A percentile compares a stretch with the other conserved stretches of the same genome.
phyloP scores from a whole-genome alignment of 2,888 invertebrate genomes.

The Pogonocherus hispidulus region DNA sequence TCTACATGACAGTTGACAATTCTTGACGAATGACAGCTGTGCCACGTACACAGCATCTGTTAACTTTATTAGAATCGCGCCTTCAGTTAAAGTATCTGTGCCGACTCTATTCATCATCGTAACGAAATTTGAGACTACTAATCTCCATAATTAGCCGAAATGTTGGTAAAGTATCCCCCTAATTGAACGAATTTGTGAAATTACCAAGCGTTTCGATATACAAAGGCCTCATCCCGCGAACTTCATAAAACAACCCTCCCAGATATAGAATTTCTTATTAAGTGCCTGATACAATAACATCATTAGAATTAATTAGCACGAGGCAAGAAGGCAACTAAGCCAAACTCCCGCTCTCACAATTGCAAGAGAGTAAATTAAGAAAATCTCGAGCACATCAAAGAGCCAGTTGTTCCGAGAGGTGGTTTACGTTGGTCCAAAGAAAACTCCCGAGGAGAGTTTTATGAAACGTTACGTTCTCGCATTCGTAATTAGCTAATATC shows the following conservation, averaged over 20 bases:
- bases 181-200: constrained; percentile 34
- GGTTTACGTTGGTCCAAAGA: not conserved
- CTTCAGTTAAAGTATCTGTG: too few relatives aligned
- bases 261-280: constrained; percentile 35
- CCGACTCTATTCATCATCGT: too few relatives aligned
- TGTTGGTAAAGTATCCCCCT: constrained; percentile 13
- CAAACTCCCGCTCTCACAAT: not conserved
- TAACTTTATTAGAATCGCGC: too few relatives aligned
- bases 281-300: constrained; percentile 41
- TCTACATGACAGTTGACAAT: too few relatives aligned
- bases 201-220: constrained; percentile 26
- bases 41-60: too few relatives aligned
- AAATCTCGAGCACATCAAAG: not conserved
- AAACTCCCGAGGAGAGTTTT: constrained; percentile 1
- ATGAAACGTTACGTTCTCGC: constrained; percentile 3
- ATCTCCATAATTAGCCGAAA: constrained; percentile 16
- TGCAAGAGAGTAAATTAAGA: not conserved
- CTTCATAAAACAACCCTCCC: constrained; percentile 33
- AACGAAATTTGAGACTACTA: not conserved
- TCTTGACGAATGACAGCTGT: too few relatives aligned
- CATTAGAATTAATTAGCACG: constrained; percentile 45
- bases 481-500: constrained; percentile 27
- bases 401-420: not conserved
- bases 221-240: constrained; percentile 21
- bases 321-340: constrained; percentile 31